Conservation (phyloP, 2,888 invertebrate genomes). For the Tinea semifulvella region DNA sequence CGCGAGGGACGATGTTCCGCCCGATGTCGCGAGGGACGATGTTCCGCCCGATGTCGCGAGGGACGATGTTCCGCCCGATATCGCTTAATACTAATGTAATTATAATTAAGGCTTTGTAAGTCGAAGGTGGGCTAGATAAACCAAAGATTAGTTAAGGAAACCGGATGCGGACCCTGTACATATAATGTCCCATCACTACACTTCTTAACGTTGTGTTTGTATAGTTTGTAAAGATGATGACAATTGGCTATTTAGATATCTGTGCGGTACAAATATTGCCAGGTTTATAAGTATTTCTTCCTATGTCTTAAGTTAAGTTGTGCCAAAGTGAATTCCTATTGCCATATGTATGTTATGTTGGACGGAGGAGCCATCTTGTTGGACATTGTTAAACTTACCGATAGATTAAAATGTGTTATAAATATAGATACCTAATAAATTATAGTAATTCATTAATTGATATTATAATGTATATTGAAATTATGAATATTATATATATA, state of each 20-base stretch:
- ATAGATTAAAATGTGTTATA: too few relatives aligned
- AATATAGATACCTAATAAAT: conserved; percentile 30
- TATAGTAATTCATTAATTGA: conserved; percentile 66
- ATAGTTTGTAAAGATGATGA: not conserved
- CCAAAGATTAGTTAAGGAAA: conserved; percentile 8
- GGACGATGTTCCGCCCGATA: too few relatives aligned
- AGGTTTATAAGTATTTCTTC: conserved; percentile 2
- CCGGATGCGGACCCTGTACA: conserved; percentile 49
- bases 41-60: too few relatives aligned
- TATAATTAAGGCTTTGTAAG: not conserved
- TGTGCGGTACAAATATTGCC: not conserved
- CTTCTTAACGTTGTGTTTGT: too few relatives aligned
- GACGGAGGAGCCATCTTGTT: conserved; percentile 26
- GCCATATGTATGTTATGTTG: conserved; percentile 52
- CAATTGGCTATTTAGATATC: too few relatives aligned
- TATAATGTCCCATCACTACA: conserved; percentile 45
- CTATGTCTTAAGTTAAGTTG: conserved; percentile 32
- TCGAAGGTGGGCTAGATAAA: conserved; percentile 3
- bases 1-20: too few relatives aligned
- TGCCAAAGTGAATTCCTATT: conserved; percentile 61
- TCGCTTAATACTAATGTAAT: not conserved
- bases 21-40: too few relatives aligned
- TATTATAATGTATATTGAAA: conserved; percentile 68
- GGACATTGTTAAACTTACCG: conserved; percentile 29
- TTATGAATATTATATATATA: conserved; percentile 64